Evolutionary conservation across 2,797 vertebrate genomes (phyloP).

Genomic region (Tarsius wallacei): DNA sequence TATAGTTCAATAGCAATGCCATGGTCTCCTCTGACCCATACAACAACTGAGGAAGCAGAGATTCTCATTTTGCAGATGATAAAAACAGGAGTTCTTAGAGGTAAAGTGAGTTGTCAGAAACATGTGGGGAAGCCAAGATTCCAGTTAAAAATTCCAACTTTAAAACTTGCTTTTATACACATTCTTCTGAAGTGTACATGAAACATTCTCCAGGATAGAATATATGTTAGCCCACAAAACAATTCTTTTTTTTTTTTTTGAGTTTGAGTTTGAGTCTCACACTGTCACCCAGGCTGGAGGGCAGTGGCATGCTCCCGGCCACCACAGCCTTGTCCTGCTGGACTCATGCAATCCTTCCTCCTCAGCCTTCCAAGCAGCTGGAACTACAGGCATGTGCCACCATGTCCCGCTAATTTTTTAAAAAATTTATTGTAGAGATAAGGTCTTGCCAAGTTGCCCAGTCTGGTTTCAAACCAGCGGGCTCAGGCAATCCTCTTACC

Average conservation of each 20-base stretch:
- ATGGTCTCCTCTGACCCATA: neutral
- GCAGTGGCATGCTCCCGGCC: no score
- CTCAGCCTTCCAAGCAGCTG: no score
- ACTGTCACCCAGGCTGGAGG: no score
- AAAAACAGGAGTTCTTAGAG: conserved; percentile 13
- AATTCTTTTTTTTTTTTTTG: neutral
- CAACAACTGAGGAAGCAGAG: neutral
- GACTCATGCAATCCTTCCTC: no score
- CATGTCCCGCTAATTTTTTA: no score
- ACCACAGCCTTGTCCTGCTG: no score
- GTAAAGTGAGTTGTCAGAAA: neutral
- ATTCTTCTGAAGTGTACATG: neutral
- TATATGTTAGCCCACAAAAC: neutral
- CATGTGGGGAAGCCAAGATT: neutral
- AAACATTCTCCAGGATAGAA: neutral
- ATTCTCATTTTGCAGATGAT: neutral
- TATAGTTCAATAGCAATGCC: neutral
- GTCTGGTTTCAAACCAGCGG: no score
- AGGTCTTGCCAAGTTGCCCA: no score
- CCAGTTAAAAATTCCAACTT: neutral
- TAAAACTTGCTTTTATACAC: neutral
- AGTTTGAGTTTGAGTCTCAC: no score
- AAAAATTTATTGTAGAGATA: no score
- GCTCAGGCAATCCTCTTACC: no score
- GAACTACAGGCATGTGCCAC: no score